Percentiles rank a stretch among this genome's conserved stretches.
phyloP scores from a whole-genome alignment of 2,888 invertebrate genomes.

The Agrypnus murinus region DNA sequence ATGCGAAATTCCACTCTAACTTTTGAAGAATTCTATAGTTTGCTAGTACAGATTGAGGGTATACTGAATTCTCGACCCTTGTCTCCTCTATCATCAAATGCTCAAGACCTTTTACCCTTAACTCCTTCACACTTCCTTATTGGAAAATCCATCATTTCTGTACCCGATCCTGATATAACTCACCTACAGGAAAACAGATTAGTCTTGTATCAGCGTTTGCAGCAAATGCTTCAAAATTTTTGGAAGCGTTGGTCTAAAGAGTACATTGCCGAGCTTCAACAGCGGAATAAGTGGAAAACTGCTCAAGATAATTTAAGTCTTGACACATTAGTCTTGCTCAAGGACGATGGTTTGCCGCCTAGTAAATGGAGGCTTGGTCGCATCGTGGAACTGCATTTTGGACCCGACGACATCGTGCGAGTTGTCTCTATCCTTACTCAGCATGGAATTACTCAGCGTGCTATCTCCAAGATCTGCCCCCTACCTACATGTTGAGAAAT shows the following conservation, averaged over 20 bases:
- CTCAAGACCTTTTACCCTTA: constrained; percentile 2
- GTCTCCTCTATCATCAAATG: neutral
- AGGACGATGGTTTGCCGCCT: constrained; percentile 3
- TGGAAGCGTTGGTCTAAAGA: constrained; percentile 45
- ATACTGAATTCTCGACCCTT: constrained; percentile 9
- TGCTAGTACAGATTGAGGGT: constrained; percentile 8
- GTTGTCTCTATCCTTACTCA: no score
- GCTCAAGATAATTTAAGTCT: neutral
- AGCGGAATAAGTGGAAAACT: constrained; percentile 32
- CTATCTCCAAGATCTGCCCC: no score
- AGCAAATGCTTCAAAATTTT: constrained; percentile 51
- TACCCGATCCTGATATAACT: constrained; percentile 4
- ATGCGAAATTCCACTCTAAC: constrained; percentile 2
- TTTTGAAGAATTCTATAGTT: neutral
- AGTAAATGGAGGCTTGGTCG: no score
- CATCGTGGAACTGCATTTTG: no score
- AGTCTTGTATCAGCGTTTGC: constrained; percentile 52
- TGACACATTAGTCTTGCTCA: neutral
- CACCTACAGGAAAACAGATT: constrained; percentile 36
- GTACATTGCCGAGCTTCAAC: constrained; percentile 40
- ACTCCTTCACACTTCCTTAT: constrained; percentile 8
- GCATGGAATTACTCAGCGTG: no score
- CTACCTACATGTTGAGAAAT: no score
- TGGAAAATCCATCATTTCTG: neutral
- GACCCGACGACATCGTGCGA: no score